A percentile compares a stretch with the other conserved stretches of the same genome.
These are phyloP conservation scores for Melanerpes aurifrons DNA, from an alignment of 2,113 vertebrate species.

Conservation along the genomic window DNA sequence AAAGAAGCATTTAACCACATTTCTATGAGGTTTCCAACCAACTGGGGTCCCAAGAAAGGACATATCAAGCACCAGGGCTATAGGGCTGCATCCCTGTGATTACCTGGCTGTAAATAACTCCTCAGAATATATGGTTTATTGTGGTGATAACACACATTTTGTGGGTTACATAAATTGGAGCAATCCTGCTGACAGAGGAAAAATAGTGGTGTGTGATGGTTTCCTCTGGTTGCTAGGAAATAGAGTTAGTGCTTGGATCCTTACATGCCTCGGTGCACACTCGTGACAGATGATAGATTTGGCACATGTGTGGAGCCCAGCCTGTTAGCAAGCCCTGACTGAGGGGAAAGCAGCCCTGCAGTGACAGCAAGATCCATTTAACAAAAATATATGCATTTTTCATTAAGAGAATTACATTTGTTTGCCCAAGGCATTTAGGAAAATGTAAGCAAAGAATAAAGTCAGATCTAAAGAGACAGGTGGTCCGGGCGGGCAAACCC, in stretches of 20 bases:
- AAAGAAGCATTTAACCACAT: conserved; percentile 42
- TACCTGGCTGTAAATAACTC: conserved; percentile 71
- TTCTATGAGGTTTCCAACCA: conserved; percentile 33
- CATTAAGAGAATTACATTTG: conserved; percentile 10
- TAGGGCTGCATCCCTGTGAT: conserved; percentile 38
- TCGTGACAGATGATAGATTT: conserved; percentile 66
- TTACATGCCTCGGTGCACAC: conserved; percentile 61
- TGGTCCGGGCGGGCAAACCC: background rate
- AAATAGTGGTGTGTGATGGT: conserved; percentile 68
- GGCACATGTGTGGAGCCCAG: conserved; percentile 27
- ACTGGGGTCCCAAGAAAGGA: conserved; percentile 29
- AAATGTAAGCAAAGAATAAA: conserved; percentile 27
- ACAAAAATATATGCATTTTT: conserved; percentile 47
- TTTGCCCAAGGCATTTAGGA: background rate
- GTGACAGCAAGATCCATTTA: conserved; percentile 46
- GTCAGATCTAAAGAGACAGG: conserved; percentile 14
- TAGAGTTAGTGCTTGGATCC: conserved; percentile 70
- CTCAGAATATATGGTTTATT: conserved; percentile 73
- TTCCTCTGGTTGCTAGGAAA: conserved; percentile 78
- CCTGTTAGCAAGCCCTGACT: conserved; percentile 44
- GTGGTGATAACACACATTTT: conserved; percentile 72
- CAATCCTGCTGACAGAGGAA: conserved; percentile 75
- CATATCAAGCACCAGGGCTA: background rate
- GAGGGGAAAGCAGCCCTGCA: background rate
- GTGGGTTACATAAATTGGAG: conserved; percentile 75